These are phyloP conservation scores for Tragelaphus scriptus DNA, from an alignment of 2,113 vertebrate species.

Conservation along the genomic window DNA sequence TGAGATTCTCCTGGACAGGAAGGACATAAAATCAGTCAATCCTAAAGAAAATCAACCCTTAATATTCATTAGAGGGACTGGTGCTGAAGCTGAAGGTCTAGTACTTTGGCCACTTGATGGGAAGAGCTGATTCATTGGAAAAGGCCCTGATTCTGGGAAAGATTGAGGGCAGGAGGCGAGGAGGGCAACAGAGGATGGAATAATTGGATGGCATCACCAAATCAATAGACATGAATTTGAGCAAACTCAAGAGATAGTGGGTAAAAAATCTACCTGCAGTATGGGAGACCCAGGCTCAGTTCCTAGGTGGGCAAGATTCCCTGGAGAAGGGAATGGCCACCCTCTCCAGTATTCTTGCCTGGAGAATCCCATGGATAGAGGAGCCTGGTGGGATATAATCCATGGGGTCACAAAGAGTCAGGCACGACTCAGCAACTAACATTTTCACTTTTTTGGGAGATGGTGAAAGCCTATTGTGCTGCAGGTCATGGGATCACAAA, in stretches of 20 bases:
- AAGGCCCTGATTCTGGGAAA: background rate
- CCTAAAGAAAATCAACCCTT: background rate
- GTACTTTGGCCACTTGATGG: background rate
- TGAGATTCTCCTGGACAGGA: background rate
- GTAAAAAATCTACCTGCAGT: background rate
- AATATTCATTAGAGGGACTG: background rate
- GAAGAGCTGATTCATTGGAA: background rate
- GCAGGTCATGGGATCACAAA: background rate
- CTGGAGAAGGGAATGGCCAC: background rate
- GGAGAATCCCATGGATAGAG: background rate
- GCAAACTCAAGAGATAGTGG: background rate
- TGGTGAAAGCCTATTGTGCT: background rate
- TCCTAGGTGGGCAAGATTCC: background rate
- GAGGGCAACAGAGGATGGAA: background rate
- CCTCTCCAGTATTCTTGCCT: background rate
- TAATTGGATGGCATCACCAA: background rate
- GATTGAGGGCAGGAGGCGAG: background rate
- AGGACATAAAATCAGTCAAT: background rate
- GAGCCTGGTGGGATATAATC: background rate
- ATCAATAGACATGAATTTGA: background rate
- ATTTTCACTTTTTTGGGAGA: background rate
- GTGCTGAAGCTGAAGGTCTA: background rate
- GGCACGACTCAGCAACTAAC: background rate
- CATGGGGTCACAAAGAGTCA: background rate
- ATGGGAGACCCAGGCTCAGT: background rate